Evolutionary conservation across 2,888 invertebrate species (phyloP), one percentile per base, ranked within the genome.

Genomic region (Lycocerus yunnanus): DNA sequence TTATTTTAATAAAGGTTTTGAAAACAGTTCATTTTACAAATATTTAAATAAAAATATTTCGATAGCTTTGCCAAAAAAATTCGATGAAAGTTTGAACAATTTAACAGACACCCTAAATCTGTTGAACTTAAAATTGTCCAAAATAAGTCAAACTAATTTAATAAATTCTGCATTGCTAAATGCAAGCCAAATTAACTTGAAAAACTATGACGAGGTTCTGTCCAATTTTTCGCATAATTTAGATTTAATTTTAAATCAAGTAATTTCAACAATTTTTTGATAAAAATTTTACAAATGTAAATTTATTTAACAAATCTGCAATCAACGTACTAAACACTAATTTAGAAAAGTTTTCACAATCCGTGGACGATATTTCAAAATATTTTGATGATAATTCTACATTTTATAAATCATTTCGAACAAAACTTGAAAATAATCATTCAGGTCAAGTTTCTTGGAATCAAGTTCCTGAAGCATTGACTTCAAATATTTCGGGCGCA

Each of bases 1-100:
- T 18, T 72, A 68, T 20, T 72, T 72, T 58, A 59, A 68, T 14
- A 15, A 18, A 9, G 71, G 61, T 20, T 72, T 43, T 15, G 61
- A 61, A 9, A 61, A 68, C 3, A 72, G 67, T 15, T 58, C 43
- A 5, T 72, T 72, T 15, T 72, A 58, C 14, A 60, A 18, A 63
- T 15, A n/a, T 15, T 14, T 15, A n/a, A 59, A 18, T 68, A 15
- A 72, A 66, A 59, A 66, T 20, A n/a, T 43, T 43, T n/a, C 43
- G 6, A n/a, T 1, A 2, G n/a, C 43, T n/a, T 43, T n/a, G n/a
- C 43, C 6, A 43, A 43, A 43, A 43, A n/a, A n/a, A 8, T 43
- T n/a, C n/a, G 43, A 43, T n/a, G 43, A 43, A 43, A n/a, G 43
- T n/a, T 43, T 43, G 2, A 1, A n/a, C n/a, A 43, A 43, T 43